A percentile compares a stretch with the other conserved stretches of the same genome.
Conservation (phyloP, 2,113 vertebrate genomes). For the Pelodiscus sinensis region DNA sequence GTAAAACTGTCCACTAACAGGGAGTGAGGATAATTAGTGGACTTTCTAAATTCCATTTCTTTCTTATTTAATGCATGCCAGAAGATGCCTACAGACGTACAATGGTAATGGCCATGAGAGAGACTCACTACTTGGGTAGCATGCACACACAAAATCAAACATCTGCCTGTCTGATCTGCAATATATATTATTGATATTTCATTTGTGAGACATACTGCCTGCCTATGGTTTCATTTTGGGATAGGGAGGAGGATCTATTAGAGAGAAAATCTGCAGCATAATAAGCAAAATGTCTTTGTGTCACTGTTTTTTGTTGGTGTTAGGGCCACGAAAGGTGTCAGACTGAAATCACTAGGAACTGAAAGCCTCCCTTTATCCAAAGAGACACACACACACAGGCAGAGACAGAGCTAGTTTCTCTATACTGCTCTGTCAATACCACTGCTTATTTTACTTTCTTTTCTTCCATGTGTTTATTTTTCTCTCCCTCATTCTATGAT, state of each 20-base stretch:
- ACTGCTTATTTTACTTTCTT: neutral
- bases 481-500: neutral
- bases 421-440: neutral
- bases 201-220: neutral
- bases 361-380: neutral
- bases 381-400: neutral
- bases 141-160: neutral
- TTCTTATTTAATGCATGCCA: neutral
- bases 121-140: neutral
- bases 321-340: neutral
- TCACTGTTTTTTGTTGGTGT: neutral
- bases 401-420: neutral
- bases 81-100: neutral
- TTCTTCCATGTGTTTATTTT: neutral
- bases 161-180: neutral
- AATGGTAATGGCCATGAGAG: accelerated
- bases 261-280: neutral
- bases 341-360: neutral
- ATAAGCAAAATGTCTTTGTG: neutral
- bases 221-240: neutral
- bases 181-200: accelerated
- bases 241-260: neutral
- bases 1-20: neutral
- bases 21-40: neutral
- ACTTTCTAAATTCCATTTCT: neutral